Evolutionary conservation across 2,797 vertebrate genomes (phyloP).

Genomic region (Lates japonicus): DNA sequence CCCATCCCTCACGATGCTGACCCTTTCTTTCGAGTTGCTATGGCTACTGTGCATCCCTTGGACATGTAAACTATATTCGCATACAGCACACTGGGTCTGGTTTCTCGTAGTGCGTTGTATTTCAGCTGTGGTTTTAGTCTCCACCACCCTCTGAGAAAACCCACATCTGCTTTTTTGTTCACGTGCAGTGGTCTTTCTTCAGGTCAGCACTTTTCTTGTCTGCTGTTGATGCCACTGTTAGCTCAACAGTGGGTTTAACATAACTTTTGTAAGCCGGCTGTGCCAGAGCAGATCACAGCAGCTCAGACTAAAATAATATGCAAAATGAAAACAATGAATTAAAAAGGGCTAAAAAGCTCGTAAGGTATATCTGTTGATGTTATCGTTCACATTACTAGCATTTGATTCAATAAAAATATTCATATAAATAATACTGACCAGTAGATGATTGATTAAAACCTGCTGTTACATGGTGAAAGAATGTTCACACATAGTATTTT

Average conservation of each 20-base stretch:
- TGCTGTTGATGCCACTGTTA: too few species aligned
- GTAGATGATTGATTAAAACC: too few species aligned
- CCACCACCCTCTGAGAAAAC: not conserved
- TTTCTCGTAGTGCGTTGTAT: not conserved
- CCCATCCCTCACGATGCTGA: not conserved
- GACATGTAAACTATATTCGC: not conserved
- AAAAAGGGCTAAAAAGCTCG: too few species aligned
- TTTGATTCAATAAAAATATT: not conserved
- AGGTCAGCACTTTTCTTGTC: too few species aligned
- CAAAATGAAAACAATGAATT: not conserved
- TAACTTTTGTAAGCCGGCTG: too few species aligned
- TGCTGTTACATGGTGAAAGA: too few species aligned
- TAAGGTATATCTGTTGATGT: not conserved
- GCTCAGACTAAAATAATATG: too few species aligned
- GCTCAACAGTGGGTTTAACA: too few species aligned
- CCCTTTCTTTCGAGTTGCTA: not conserved
- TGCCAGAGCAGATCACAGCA: too few species aligned
- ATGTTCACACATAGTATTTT: too few species aligned
- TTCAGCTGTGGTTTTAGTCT: conserved; percentile 21
- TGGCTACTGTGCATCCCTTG: not conserved
- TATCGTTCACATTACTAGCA: not conserved
- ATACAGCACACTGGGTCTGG: not conserved
- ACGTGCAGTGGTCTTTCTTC: not conserved
- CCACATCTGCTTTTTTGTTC: not conserved
- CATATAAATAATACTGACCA: too few species aligned